A percentile compares a stretch with the other conserved stretches of the same genome.
phyloP scores from a whole-genome alignment of 1,140 invertebrate genomes.

The Zophobas atratus region DNA sequence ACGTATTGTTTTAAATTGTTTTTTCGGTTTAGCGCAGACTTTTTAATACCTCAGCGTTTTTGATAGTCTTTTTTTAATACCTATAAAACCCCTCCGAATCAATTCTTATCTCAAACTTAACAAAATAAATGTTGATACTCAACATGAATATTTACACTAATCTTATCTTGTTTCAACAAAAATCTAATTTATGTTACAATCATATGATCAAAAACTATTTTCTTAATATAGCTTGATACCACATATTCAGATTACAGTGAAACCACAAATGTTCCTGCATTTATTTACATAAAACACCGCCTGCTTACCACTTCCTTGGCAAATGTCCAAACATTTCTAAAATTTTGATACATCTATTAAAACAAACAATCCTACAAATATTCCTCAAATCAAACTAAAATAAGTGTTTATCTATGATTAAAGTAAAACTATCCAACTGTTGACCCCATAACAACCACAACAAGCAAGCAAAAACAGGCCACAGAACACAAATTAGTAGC shows the following conservation, averaged over 20 bases:
- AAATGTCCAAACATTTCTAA: not conserved
- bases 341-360: not conserved
- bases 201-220: too few species aligned
- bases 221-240: too few species aligned
- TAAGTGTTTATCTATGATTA: too few species aligned
- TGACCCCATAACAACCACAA: not conserved
- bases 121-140: not conserved
- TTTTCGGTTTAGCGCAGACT: too few species aligned
- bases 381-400: too few species aligned
- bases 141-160: not conserved
- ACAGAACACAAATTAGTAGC: conserved; percentile 3
- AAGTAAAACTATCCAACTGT: not conserved
- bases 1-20: too few species aligned
- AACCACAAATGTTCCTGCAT: not conserved
- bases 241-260: too few species aligned
- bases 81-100: too few species aligned
- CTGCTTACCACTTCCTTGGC: not conserved
- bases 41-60: too few species aligned
- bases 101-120: not conserved
- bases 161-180: not conserved
- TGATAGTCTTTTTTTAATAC: too few species aligned
- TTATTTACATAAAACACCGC: not conserved
- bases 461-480: not conserved
- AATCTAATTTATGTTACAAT: too few species aligned
- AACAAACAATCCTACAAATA: too few species aligned